Evolutionary conservation across 2,113 vertebrate species (phyloP).

Genomic region (Myiozetetes cayanensis): DNA sequence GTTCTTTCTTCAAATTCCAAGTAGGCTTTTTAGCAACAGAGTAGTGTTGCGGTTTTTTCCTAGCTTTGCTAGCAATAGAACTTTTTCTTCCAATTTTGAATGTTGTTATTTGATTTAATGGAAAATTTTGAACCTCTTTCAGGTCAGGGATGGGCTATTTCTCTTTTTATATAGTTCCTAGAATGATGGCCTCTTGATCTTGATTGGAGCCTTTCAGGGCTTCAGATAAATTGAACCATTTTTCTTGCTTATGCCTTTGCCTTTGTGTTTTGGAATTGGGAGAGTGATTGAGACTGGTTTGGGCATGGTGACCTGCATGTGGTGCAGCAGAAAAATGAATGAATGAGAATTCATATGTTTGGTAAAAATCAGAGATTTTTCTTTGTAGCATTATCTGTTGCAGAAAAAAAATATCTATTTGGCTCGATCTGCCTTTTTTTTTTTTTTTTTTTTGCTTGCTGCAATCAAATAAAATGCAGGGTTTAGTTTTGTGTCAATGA

Average conservation of each 20-base stretch:
- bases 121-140: not conserved
- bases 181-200: conserved; percentile 7
- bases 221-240: conserved; percentile 1
- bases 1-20: not conserved
- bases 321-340: not conserved
- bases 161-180: conserved; percentile 2
- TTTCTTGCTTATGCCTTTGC: conserved; percentile 21
- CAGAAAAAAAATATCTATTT: not conserved
- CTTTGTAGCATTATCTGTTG: not conserved
- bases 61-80: not conserved
- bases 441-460: not conserved
- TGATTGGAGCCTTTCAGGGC: conserved; percentile 19
- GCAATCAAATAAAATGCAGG: conserved; percentile 1
- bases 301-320: not conserved
- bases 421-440: no score
- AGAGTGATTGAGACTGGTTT: not conserved
- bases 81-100: not conserved
- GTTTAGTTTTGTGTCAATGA: conserved; percentile 31
- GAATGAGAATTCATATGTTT: not conserved
- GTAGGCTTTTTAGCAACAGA: not conserved
- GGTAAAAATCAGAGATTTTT: not conserved
- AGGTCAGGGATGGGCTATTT: not conserved
- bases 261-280: not conserved
- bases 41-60: not conserved
- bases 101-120: conserved; percentile 2